Evolutionary conservation across 1,140 invertebrate genomes (phyloP).

Genomic region (Pseudachorutes palmiensis): DNA sequence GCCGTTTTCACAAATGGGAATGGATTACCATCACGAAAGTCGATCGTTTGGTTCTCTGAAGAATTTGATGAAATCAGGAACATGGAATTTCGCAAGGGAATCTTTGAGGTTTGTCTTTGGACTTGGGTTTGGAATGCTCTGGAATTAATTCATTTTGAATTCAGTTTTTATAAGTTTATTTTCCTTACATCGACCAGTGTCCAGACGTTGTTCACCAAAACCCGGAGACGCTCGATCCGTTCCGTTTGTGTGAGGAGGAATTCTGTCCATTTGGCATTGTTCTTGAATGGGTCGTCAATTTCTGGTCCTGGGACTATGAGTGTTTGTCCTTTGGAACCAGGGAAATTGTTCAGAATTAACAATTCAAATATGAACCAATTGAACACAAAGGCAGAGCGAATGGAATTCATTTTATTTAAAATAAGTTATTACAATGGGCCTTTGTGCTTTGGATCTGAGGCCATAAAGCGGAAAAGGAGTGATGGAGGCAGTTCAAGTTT

Average conservation of each 20-base stretch:
- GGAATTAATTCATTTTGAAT: background rate
- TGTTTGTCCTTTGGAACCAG: too few species aligned
- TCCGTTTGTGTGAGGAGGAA: slow-evolving; percentile 19
- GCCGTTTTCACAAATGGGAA: slow-evolving; percentile 17
- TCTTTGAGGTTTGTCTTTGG: background rate
- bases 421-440: too few species aligned
- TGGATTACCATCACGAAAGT: slow-evolving; percentile 11
- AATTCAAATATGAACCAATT: too few species aligned
- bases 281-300: slow-evolving; percentile 24
- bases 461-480: too few species aligned
- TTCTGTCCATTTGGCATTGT: slow-evolving; percentile 25
- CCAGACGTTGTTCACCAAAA: slow-evolving; percentile 19
- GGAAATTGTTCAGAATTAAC: too few species aligned
- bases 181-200: slow-evolving; percentile 17
- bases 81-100: slow-evolving; percentile 13
- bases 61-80: slow-evolving; percentile 16
- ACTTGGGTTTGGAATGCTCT: slow-evolving; percentile 4
- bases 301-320: slow-evolving; percentile 15
- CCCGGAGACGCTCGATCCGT: slow-evolving; percentile 3
- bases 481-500: too few species aligned
- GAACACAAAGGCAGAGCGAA: too few species aligned
- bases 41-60: slow-evolving; percentile 14
- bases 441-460: too few species aligned
- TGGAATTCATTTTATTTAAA: too few species aligned
- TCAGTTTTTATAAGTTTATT: background rate